Evolutionary conservation across 2,113 vertebrate species (phyloP), one percentile per base, ranked within the genome.

Genomic region (Etheostoma cragini): DNA sequence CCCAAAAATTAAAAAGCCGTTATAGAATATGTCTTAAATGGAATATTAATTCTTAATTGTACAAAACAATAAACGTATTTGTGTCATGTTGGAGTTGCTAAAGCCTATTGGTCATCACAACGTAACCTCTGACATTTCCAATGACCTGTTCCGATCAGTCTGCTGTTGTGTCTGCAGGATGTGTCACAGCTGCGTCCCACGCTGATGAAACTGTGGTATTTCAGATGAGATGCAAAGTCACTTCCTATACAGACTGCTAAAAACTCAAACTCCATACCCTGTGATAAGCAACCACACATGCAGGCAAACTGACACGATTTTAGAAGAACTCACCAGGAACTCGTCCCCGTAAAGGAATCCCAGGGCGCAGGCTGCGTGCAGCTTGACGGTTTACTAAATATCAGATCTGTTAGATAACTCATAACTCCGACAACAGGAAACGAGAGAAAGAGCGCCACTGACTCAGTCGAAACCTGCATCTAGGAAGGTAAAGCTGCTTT

Each of bases 401-500:
- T 21, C 53, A 72, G 67, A 72, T 56, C 53, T 74, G 35, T 64
- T 46, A 53, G 19, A n/a, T 62, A 35, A 0, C 11, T 64, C 12
- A 72, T 11, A 47, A 11, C 61, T 60, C 65, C 75, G 19, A 47
- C 22, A 85, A 89, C 86, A 91, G 89, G 93, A 93, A 92, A 75
- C 80, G 61, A 82, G 64, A 85, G 56, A 67, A 53, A 85, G 58
- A 46, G 30, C 61, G 62, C 35, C n/a, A n/a, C 24, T 45, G 49
- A 47, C 67, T 72, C 46, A 88, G 83, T 11, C 87, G 89, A 89
- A 87, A 92, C 81, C 78, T 75, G 69, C 81, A 4, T 33, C n/a
- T 19, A 69, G 77, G 65, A 78, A 85, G 91, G 90, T 94, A 89
- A 88, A 42, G 26, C 47, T 49, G 30, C 8, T 19, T 76, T 72